A percentile compares a stretch with the other conserved stretches of the same genome.
phyloP scores from a whole-genome alignment of 2,797 vertebrate species.

The Thalassophryne amazonica region DNA sequence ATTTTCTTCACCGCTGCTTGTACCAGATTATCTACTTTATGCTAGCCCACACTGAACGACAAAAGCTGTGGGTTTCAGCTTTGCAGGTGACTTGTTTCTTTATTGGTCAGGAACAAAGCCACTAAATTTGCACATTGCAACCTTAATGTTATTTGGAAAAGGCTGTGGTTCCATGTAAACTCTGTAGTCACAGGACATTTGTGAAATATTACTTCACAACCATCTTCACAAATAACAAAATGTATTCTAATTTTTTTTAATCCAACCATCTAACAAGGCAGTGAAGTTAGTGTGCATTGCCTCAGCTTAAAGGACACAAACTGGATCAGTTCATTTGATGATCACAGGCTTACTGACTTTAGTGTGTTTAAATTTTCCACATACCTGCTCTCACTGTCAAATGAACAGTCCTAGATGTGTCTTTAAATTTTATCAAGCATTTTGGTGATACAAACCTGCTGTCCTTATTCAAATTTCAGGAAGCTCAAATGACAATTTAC shows the following conservation, averaged over 20 bases:
- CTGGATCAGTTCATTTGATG: conserved; percentile 30
- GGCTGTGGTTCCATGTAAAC: conserved; percentile 14
- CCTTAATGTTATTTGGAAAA: conserved; percentile 10
- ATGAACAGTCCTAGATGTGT: conserved; percentile 25
- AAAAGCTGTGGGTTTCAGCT: conserved; percentile 28
- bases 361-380: conserved; percentile 3
- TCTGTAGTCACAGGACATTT: background rate
- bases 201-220: no score
- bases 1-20: conserved; percentile 38
- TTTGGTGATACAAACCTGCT: background rate
- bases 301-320: conserved; percentile 2
- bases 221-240: background rate
- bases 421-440: background rate
- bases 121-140: conserved; percentile 1
- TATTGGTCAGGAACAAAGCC: conserved; percentile 19
- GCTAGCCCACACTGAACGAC: conserved; percentile 50
- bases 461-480: background rate
- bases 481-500: background rate
- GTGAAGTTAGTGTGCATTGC: background rate
- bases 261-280: background rate
- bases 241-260: background rate
- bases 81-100: background rate
- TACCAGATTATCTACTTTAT: conserved; percentile 43
- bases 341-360: background rate
- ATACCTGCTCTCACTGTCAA: conserved; percentile 1